phyloP scores from a whole-genome alignment of 2,113 vertebrate genomes.

The Eulemur rufifrons region DNA sequence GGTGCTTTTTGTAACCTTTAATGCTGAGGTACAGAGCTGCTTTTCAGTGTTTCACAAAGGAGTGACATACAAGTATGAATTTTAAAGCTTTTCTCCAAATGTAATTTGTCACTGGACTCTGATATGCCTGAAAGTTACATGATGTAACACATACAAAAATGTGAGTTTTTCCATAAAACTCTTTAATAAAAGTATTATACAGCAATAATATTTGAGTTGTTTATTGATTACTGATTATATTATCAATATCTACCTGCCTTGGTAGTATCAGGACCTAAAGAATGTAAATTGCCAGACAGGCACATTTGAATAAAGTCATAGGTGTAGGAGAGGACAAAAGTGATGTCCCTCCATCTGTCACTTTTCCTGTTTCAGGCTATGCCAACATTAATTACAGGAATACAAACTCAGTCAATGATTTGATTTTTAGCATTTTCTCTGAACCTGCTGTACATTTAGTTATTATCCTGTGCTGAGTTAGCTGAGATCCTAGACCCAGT shows the following conservation, averaged over 20 bases:
- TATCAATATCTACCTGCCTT: neutral
- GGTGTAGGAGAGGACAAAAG: neutral
- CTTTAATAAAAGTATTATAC: slow-evolving; percentile 71
- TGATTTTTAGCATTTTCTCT: neutral
- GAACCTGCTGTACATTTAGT: neutral
- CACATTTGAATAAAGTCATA: neutral
- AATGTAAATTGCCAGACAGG: neutral
- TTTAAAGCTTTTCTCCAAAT: slow-evolving; percentile 37
- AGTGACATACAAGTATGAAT: neutral
- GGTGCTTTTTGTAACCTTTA: slow-evolving; percentile 63
- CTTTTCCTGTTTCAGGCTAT: neutral
- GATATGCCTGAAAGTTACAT: slow-evolving; percentile 49
- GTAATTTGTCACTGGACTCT: slow-evolving; percentile 39
- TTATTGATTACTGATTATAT: neutral
- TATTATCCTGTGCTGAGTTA: neutral
- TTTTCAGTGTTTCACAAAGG: slow-evolving; percentile 11
- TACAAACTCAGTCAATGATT: neutral
- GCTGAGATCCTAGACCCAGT: neutral
- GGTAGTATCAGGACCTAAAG: neutral
- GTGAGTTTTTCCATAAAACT: slow-evolving; percentile 6
- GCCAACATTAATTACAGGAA: neutral
- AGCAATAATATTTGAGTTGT: slow-evolving; percentile 54
- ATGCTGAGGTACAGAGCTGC: neutral
- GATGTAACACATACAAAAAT: slow-evolving; percentile 38
- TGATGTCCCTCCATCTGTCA: neutral